phyloP scores from a whole-genome alignment of 2,888 invertebrate genomes.

The Folsomia manolachei region DNA sequence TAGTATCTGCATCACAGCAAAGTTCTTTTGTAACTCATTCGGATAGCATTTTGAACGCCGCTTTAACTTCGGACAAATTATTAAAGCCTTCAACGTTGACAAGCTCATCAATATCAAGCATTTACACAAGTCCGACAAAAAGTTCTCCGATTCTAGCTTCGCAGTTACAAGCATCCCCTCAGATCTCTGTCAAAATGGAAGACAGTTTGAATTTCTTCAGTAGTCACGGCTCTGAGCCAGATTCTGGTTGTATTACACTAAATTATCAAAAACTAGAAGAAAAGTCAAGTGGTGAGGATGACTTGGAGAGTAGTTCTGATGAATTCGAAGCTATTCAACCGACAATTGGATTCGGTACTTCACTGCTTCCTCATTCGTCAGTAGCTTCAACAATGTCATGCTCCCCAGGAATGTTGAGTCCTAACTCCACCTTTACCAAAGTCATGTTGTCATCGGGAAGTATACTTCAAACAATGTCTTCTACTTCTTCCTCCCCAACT shows the following conservation, averaged over 20 bases:
- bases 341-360: constrained; percentile 40
- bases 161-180: constrained; percentile 40
- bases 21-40: neutral
- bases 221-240: constrained; percentile 8
- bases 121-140: constrained; percentile 36
- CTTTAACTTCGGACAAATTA: neutral
- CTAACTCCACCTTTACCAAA: constrained; percentile 3
- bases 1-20: neutral
- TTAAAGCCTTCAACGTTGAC: neutral
- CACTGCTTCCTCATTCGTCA: neutral
- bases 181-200: constrained; percentile 31
- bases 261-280: constrained; percentile 28
- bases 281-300: constrained; percentile 37
- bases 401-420: neutral
- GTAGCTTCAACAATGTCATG: constrained; percentile 13
- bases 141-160: constrained; percentile 49
- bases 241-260: constrained; percentile 31
- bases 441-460: constrained; percentile 5
- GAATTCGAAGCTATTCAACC: constrained; percentile 49
- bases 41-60: neutral
- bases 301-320: constrained; percentile 47
- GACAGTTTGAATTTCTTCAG: constrained; percentile 18
- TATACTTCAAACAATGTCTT: constrained; percentile 11
- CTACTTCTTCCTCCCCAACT: neutral
- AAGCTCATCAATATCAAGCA: constrained; percentile 19